Conservation (phyloP, 2,888 invertebrate species). For the Chloromyia formosa region DNA sequence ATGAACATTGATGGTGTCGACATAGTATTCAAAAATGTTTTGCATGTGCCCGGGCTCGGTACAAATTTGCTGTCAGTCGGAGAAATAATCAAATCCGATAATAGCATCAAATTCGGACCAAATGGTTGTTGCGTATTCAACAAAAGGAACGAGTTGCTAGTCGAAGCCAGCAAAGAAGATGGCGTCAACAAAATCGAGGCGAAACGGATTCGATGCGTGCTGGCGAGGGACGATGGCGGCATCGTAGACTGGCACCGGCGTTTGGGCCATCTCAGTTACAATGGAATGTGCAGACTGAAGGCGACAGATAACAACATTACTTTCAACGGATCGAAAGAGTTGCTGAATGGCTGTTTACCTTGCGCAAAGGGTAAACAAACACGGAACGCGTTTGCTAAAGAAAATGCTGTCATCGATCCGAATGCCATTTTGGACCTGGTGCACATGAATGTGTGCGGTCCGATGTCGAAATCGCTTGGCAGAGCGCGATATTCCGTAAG, state of each 20-base stretch:
- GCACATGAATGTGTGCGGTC: neutral
- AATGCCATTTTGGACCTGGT: neutral
- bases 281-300: neutral
- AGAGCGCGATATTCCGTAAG: slow-evolving; percentile 44
- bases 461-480: neutral
- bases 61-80: slow-evolving; percentile 4
- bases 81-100: too few species aligned
- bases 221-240: neutral
- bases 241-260: neutral
- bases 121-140: neutral
- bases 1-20: neutral
- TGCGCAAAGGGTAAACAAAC: slow-evolving; percentile 4
- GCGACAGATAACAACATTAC: neutral
- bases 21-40: neutral
- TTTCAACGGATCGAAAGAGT: neutral
- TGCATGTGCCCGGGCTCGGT: slow-evolving; percentile 1
- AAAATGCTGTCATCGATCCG: too few species aligned
- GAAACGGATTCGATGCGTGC: too few species aligned
- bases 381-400: too few species aligned
- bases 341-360: slow-evolving; percentile 4
- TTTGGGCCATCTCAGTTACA: neutral
- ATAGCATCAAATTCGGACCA: too few species aligned
- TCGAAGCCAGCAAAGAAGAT: neutral
- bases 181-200: neutral
- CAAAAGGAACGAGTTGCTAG: slow-evolving; percentile 4